Evolutionary conservation across 1,140 invertebrate genomes (phyloP).

Genomic region (Heliconius eleuchia): DNA sequence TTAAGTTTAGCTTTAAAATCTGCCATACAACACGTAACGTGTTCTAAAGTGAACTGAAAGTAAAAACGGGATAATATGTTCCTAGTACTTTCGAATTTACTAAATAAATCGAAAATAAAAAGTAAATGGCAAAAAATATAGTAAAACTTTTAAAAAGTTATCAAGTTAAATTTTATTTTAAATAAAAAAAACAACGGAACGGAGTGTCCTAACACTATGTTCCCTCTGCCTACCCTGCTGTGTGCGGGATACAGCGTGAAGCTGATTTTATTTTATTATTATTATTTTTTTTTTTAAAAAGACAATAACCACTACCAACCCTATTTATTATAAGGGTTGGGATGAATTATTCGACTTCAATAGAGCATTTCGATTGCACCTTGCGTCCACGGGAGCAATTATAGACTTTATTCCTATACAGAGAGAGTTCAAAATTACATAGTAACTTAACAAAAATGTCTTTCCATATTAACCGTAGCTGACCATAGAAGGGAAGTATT

Average conservation of each 20-base stretch:
- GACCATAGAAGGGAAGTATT: constrained; percentile 10
- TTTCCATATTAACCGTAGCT: background rate
- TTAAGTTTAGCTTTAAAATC: too few relatives aligned
- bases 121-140: background rate
- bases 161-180: background rate
- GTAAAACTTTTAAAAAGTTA: background rate
- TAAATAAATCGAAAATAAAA: too few relatives aligned
- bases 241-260: too few relatives aligned
- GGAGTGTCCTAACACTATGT: too few relatives aligned
- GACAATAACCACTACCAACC: background rate
- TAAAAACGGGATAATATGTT: too few relatives aligned
- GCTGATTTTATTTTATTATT: too few relatives aligned
- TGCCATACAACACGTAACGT: too few relatives aligned
- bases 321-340: constrained; percentile 18
- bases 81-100: too few relatives aligned
- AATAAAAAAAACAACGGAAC: background rate
- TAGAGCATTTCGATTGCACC: constrained; percentile 15
- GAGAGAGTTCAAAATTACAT: background rate
- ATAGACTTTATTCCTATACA: background rate
- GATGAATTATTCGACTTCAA: constrained; percentile 17
- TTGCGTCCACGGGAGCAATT: background rate
- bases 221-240: too few relatives aligned
- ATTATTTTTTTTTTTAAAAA: background rate
- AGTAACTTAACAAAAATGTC: background rate
- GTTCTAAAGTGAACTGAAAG: too few relatives aligned